A percentile compares a stretch with the other conserved stretches of the same genome.
Evolutionary conservation across 2,888 invertebrate genomes (phyloP).

Genomic region (Mellilla xanthometata): DNA sequence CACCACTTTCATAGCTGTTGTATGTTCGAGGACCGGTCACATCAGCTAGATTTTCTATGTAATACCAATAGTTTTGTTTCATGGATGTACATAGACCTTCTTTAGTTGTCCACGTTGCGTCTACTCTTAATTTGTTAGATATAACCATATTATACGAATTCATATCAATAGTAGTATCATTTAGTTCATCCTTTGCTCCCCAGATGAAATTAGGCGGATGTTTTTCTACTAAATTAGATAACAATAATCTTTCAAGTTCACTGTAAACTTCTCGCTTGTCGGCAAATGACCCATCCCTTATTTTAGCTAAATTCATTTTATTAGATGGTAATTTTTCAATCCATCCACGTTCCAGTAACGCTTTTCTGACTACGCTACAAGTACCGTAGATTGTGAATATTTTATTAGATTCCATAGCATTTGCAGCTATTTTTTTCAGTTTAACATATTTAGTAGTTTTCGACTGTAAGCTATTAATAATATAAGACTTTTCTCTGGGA

Average conservation of each 20-base stretch:
- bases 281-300: slow-evolving; percentile 48
- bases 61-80: slow-evolving; percentile 85
- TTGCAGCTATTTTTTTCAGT: slow-evolving; percentile 68
- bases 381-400: slow-evolving; percentile 81
- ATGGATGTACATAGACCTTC: slow-evolving; percentile 78
- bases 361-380: slow-evolving; percentile 78
- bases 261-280: slow-evolving; percentile 47
- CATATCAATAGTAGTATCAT: slow-evolving; percentile 47
- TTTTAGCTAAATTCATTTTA: slow-evolving; percentile 62
- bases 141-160: slow-evolving; percentile 47
- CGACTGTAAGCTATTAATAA: slow-evolving; percentile 60
- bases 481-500: slow-evolving; percentile 61
- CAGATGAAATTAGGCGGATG: slow-evolving; percentile 64
- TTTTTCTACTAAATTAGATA: slow-evolving; percentile 69
- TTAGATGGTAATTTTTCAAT: slow-evolving; percentile 84
- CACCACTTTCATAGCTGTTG: slow-evolving; percentile 80
- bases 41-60: slow-evolving; percentile 82
- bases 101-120: slow-evolving; percentile 69
- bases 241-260: slow-evolving; percentile 63
- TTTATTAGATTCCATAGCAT: slow-evolving; percentile 75
- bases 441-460: slow-evolving; percentile 48
- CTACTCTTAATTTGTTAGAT: slow-evolving; percentile 62
- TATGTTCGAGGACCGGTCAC: slow-evolving; percentile 89
- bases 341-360: slow-evolving; percentile 86
- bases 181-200: slow-evolving; percentile 49